phyloP scores from a whole-genome alignment of 2,888 invertebrate genomes.

The Caenorhabditis sinica region DNA sequence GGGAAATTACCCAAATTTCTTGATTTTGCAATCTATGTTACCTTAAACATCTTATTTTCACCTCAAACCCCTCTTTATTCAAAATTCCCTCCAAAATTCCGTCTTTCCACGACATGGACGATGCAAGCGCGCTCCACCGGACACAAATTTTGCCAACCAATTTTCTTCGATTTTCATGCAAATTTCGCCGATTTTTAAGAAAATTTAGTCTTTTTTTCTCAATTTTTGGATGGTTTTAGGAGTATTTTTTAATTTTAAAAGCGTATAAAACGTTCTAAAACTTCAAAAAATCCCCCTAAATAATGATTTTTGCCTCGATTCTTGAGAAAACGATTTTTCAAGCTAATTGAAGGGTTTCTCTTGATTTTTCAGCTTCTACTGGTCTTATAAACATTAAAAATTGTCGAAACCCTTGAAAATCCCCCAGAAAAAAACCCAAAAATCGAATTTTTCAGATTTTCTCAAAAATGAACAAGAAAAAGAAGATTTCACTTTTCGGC shows the following conservation, averaged over 20 bases:
- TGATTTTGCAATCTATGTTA: too few relatives aligned
- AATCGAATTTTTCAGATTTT: not conserved
- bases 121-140: conserved; percentile 42
- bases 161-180: conserved; percentile 29
- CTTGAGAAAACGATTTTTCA: too few relatives aligned
- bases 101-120: conserved; percentile 5
- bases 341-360: too few relatives aligned
- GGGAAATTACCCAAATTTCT: not conserved
- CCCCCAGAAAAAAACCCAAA: not conserved
- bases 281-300: too few relatives aligned
- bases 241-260: too few relatives aligned
- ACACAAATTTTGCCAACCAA: conserved; percentile 6
- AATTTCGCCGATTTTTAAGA: conserved; percentile 6
- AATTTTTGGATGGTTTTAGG: not conserved
- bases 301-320: too few relatives aligned
- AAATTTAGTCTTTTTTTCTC: not conserved
- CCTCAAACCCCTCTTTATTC: not conserved
- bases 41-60: too few relatives aligned
- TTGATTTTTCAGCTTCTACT: too few relatives aligned
- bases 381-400: too few relatives aligned
- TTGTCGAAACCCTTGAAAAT: not conserved
- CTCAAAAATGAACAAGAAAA: conserved; percentile 43
- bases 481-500: conserved; percentile 63
- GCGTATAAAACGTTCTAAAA: too few relatives aligned
- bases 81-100: not conserved